Percentiles rank a stretch among this genome's conserved stretches.
These are phyloP conservation scores for Miniopterus natalensis DNA, from an alignment of 2,113 vertebrate species.

Conservation along the genomic window DNA sequence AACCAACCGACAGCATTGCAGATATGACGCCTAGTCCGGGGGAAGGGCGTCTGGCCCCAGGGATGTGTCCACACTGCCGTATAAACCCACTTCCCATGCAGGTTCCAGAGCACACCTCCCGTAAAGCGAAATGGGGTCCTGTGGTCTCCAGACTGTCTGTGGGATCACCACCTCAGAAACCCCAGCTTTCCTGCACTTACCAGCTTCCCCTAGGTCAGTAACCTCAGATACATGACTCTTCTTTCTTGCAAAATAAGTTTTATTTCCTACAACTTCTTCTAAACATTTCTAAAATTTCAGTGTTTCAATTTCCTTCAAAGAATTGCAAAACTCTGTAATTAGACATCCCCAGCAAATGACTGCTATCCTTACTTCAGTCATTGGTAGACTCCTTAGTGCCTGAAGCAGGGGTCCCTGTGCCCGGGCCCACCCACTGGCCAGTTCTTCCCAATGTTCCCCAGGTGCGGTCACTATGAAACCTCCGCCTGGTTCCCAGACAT, in stretches of 20 bases:
- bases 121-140: neutral
- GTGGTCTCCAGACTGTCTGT: neutral
- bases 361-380: neutral
- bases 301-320: neutral
- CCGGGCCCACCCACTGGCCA: neutral
- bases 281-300: neutral
- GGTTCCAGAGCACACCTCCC: neutral
- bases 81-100: neutral
- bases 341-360: neutral
- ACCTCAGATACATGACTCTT: neutral
- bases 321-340: neutral
- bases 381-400: neutral
- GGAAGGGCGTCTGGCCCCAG: neutral
- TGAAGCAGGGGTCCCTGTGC: neutral
- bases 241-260: neutral
- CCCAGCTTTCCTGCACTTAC: neutral
- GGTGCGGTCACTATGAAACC: neutral
- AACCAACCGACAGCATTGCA: neutral
- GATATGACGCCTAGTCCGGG: neutral
- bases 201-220: neutral
- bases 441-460: too few relatives aligned
- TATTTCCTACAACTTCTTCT: neutral
- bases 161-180: neutral
- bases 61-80: neutral
- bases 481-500: neutral